Percentiles rank a stretch among this genome's conserved stretches.
phyloP scores from a whole-genome alignment of 2,113 vertebrate genomes.

The Aplodontia rufa region DNA sequence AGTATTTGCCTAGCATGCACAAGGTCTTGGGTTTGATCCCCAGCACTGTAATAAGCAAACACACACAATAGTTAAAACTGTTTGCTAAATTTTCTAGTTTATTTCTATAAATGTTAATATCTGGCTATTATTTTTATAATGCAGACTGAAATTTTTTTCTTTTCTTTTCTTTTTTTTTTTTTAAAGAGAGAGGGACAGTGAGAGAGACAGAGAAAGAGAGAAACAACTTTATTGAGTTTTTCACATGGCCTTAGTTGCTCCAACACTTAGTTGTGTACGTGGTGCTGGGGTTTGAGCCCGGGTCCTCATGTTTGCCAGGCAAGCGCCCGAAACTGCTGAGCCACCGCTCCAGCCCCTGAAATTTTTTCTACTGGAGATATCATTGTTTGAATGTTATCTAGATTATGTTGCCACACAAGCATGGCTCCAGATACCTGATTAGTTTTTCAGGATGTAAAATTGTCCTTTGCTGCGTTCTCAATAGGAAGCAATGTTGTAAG shows the following conservation, averaged over 20 bases:
- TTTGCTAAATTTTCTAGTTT: neutral
- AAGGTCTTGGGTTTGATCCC: neutral
- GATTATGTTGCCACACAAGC: conserved; percentile 81
- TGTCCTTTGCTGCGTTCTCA: conserved; percentile 81
- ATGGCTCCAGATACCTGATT: conserved; percentile 81
- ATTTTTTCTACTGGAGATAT: conserved; percentile 73
- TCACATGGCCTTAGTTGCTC: too few relatives aligned
- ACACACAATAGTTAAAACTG: neutral
- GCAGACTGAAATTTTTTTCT: conserved; percentile 74
- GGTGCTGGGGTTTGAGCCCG: too few relatives aligned
- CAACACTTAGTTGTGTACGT: too few relatives aligned
- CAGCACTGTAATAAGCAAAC: too few relatives aligned
- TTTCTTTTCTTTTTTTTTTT: too few relatives aligned
- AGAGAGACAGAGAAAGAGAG: too few relatives aligned
- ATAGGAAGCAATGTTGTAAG: conserved; percentile 83
- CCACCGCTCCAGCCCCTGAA: too few relatives aligned
- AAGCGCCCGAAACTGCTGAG: too few relatives aligned
- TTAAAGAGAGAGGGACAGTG: too few relatives aligned
- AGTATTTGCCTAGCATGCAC: neutral
- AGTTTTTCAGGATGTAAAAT: conserved; percentile 77
- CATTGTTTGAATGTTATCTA: conserved; percentile 74
- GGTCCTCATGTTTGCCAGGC: too few relatives aligned
- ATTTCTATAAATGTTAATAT: conserved; percentile 69
- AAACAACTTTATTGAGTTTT: too few relatives aligned
- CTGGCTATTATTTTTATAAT: conserved; percentile 80